Conservation (phyloP, 1,140 invertebrate genomes). For the Reticulitermes speratus region DNA sequence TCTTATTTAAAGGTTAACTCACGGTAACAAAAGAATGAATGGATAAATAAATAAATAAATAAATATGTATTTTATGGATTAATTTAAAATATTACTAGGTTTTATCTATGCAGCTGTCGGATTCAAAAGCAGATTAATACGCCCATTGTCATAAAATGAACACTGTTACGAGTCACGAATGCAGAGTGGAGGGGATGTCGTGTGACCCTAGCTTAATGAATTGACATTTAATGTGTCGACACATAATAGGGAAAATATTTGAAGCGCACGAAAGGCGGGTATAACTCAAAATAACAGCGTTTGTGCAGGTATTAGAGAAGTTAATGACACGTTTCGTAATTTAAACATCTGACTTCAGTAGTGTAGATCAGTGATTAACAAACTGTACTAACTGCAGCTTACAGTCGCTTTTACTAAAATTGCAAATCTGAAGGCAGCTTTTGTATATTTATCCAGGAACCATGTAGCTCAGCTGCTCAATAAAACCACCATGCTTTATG, state of each 20-base stretch:
- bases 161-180: background rate
- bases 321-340: too few species aligned
- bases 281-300: background rate
- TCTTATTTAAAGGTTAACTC: too few species aligned
- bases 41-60: background rate
- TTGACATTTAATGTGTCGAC: conserved; percentile 2
- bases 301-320: too few species aligned
- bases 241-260: conserved; percentile 9
- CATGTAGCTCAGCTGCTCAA: too few species aligned
- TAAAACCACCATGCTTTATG: too few species aligned
- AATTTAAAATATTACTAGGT: background rate
- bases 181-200: background rate
- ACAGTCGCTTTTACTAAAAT: too few species aligned
- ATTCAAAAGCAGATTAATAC: background rate
- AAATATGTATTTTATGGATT: background rate
- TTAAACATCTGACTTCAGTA: too few species aligned
- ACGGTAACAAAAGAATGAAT: too few species aligned
- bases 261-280: background rate
- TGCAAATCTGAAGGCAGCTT: too few species aligned
- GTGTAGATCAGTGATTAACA: too few species aligned
- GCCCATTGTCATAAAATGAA: background rate
- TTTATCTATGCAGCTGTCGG: background rate
- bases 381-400: too few species aligned
- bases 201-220: background rate
- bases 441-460: too few species aligned